phyloP scores from a whole-genome alignment of 1,140 invertebrate genomes.

The Oncopodura yosiiana region DNA sequence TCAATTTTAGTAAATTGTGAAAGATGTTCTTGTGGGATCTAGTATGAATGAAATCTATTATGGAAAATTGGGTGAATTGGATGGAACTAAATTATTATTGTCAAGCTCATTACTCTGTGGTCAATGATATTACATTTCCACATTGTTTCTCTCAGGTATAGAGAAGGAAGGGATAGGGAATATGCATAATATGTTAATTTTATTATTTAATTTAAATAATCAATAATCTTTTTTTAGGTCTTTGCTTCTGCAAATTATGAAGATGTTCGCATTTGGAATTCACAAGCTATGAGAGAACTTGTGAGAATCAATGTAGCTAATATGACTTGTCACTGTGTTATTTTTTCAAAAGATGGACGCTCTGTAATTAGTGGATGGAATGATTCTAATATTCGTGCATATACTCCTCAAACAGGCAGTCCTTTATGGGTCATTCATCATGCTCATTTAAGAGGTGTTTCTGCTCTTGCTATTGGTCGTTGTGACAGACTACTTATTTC shows the following conservation, averaged over 20 bases:
- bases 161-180: background rate
- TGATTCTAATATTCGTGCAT: constrained; percentile 52
- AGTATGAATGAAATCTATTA: constrained; percentile 69
- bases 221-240: constrained; percentile 45
- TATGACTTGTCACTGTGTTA: constrained; percentile 67
- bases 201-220: background rate
- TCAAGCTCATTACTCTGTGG: constrained; percentile 69
- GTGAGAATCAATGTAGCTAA: constrained; percentile 73
- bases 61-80: constrained; percentile 59
- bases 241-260: constrained; percentile 76
- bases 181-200: background rate
- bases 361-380: constrained; percentile 48
- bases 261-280: constrained; percentile 74
- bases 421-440: constrained; percentile 69
- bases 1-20: constrained; percentile 40
- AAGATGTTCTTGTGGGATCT: constrained; percentile 58
- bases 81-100: constrained; percentile 52
- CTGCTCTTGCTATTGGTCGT: constrained; percentile 61
- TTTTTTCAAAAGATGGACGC: constrained; percentile 66
- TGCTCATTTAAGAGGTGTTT: constrained; percentile 66
- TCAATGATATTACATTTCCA: constrained; percentile 76
- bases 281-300: constrained; percentile 61
- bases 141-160: constrained; percentile 44
- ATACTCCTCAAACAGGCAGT: constrained; percentile 68
- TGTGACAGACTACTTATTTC: constrained; percentile 63